Evolutionary conservation across 1,140 invertebrate genomes (phyloP), one percentile per base, ranked within the genome.

Genomic region (Drosophila navojoa): DNA sequence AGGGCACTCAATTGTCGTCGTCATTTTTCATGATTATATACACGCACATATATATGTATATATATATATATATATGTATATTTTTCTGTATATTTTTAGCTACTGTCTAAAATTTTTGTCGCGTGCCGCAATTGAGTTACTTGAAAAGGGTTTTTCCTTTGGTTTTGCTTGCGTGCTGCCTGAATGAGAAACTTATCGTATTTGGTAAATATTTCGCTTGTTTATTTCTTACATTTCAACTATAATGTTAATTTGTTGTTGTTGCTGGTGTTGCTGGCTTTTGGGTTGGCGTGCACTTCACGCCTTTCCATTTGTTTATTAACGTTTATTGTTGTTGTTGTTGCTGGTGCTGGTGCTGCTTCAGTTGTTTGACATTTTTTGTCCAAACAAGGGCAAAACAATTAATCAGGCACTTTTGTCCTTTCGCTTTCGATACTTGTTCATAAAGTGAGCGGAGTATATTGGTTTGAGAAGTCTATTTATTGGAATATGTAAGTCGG

Each of bases 151-250:
- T 6, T 45, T 45, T 25, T 54, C 54, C 49, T 15, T 22, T 42
- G 19, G 19, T 50, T 68, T 55, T 5, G 40, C 3, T 68, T 68
- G 70, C 63, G 55, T 68, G 70, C 38, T 50, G 16, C 15, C 42
- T 42, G 55, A 52, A 47, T 42, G 42, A 53, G 42, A 53, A 59
- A 71, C 61, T 66, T 78, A 71, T 71, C 73, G 67, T 59, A 38
- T 76, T 76, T 62, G 50, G 76, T 78, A 78, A 76, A 78, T 78
- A 78, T 76, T 71, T 76, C 50, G 57, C 73, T 76, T 76, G 68
- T 78, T 76, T 76, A 53, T 71, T 74, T 69, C 54, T 59, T 74
- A 68, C 38, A 59, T 70, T 73, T 62, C 40, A 63, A 62, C 42
- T 60, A 55, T 57, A 64, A 71, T 71, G 73, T 54, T 76, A 52